Base-by-base conservation (phyloP, 2,888 invertebrate genomes). In the Drosophila subsilvestris region DNA sequence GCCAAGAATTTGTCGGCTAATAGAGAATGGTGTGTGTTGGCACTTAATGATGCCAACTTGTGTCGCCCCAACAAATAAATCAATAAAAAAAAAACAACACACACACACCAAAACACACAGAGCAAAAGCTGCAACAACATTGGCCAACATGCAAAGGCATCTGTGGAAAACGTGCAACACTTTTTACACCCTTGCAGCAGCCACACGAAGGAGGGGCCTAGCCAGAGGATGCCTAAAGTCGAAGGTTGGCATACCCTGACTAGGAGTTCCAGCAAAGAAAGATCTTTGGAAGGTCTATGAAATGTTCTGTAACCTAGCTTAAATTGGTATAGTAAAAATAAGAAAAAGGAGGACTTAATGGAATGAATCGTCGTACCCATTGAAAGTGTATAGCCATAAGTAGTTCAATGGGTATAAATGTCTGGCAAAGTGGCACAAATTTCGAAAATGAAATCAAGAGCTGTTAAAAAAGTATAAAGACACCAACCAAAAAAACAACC, bases 1-100 rank as follows among this genome's bases (percentile, higher is more conserved):
- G 85, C 85, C 85, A 86, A 86, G 89, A 86, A 86, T 86, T 89
- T 84, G 83, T 84, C 83, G 88, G 88, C 83, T 84, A 88, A 84
- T 88, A 84, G 83, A 84, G 88, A 84, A 84, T 83, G 88, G 83
- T 88, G 78, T 74, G 84, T 70, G 68, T 60, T 59, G 86, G 79
- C 88, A 83, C 86, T 83, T 86, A 88, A 84, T 88, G 83, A 88
- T 84, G 88, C 88, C 86, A 83, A 82, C 88, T 77, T 77, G 71
- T 82, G 75, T 75, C 75, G 84, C 63, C 55, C 73, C 74, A 66
- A 69, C 74, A 74, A 74, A 74, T 63, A 80, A 63, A 75, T 68
- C 76, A 63, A 76, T 55, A 75, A 66, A 56, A 63, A 55, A 63
- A 63, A 54, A 9, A 27, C 6, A 27, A 22, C 5, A 25, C 29